Evolutionary conservation across 2,797 vertebrate species (phyloP).

Genomic region (Sebastiscus tertius): DNA sequence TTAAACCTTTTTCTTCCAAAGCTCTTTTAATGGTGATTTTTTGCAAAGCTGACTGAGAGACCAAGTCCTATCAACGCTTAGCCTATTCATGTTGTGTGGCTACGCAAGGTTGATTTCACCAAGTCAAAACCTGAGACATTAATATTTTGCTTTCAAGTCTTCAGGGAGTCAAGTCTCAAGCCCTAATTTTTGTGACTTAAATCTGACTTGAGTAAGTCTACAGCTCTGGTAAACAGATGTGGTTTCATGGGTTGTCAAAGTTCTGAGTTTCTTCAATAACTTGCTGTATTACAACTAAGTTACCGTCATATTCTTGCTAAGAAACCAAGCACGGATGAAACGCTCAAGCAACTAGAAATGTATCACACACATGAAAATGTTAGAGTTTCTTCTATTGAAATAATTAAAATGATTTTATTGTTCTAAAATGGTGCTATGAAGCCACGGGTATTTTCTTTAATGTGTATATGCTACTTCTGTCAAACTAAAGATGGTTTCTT

Average conservation of each 20-base stretch:
- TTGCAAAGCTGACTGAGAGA: not conserved
- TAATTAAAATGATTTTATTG: slow-evolving; percentile 2
- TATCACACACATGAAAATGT: slow-evolving; percentile 11
- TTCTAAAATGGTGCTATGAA: not conserved
- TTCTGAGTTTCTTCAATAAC: not conserved
- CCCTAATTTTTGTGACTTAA: not conserved
- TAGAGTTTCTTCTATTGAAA: slow-evolving; percentile 1
- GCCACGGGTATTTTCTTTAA: not conserved
- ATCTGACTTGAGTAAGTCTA: not conserved
- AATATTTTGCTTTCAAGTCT: not conserved
- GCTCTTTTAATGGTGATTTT: not conserved
- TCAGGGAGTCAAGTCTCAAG: not conserved
- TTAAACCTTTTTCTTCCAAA: not conserved
- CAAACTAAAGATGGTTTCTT: not conserved
- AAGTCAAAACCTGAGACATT: not conserved
- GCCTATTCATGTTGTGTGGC: not conserved
- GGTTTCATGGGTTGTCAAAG: not conserved
- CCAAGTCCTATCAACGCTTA: not conserved
- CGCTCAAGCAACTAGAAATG: slow-evolving; percentile 1
- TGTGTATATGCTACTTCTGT: not conserved
- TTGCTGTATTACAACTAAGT: not conserved
- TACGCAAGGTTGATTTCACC: not conserved
- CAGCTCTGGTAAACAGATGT: not conserved
- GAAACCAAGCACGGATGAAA: not conserved
- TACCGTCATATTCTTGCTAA: not conserved